Conservation (phyloP, 2,888 invertebrate species). For the Tortricodes alternella region DNA sequence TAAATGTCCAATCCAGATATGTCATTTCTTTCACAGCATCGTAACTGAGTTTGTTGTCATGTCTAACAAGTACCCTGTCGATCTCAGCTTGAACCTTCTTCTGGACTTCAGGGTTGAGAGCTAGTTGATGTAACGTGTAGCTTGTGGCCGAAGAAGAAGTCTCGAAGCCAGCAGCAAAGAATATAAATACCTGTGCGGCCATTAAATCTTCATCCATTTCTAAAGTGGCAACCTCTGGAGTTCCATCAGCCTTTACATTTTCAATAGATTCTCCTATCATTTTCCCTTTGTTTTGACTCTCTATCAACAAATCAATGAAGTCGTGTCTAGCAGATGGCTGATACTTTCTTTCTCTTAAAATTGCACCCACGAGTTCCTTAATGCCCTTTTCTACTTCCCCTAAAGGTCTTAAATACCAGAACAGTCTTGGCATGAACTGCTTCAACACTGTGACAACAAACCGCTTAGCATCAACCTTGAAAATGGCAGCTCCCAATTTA, state of each 20-base stretch:
- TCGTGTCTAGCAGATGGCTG: constrained; percentile 56
- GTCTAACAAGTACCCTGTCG: constrained; percentile 47
- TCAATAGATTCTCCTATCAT: constrained; percentile 48
- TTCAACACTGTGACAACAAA: constrained; percentile 1
- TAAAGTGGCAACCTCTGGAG: constrained; percentile 40
- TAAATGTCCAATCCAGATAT: constrained; percentile 57
- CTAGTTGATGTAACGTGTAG: constrained; percentile 61
- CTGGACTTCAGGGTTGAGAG: constrained; percentile 55
- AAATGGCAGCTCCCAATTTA: constrained; percentile 24
- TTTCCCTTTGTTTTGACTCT: constrained; percentile 48
- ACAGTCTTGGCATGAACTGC: constrained; percentile 29
- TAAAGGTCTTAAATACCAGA: constrained; percentile 47
- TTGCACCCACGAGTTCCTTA: constrained; percentile 42
- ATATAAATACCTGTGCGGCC: constrained; percentile 61
- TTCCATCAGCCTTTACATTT: constrained; percentile 28
- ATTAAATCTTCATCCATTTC: constrained; percentile 51
- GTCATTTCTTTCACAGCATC: constrained; percentile 63
- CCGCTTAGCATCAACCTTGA: not conserved
- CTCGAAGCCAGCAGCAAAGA: constrained; percentile 74
- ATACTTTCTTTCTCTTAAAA: constrained; percentile 46
- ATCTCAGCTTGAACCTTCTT: constrained; percentile 53
- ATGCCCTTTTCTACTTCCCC: constrained; percentile 52
- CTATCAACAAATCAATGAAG: constrained; percentile 55
- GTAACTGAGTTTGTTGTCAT: constrained; percentile 53
- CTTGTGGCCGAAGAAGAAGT: constrained; percentile 72